phyloP scores from a whole-genome alignment of 2,888 invertebrate genomes.

The Lucinisca nassula region DNA sequence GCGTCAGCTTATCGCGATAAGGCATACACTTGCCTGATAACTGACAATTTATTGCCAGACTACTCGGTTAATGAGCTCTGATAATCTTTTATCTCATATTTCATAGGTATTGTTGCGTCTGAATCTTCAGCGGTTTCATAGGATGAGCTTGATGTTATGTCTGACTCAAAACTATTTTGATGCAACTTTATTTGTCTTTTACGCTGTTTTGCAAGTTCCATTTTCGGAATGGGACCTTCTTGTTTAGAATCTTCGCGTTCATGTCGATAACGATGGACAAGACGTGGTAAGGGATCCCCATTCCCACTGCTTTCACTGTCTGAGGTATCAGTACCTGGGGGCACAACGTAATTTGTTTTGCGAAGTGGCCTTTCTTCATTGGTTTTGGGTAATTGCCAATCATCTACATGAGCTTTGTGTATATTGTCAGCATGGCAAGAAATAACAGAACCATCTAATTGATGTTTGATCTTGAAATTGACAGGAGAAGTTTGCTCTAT shows the following conservation, averaged over 20 bases:
- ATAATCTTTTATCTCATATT: background rate
- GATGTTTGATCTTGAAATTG: background rate
- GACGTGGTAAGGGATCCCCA: background rate
- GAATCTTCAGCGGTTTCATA: background rate
- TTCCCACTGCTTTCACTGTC: background rate
- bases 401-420: background rate
- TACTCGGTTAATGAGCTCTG: background rate
- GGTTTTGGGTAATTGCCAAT: background rate
- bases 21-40: background rate
- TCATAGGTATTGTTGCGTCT: background rate
- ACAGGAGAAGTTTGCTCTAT: background rate
- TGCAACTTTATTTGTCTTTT: background rate
- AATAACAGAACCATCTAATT: background rate
- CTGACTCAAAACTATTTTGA: background rate
- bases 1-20: too few species aligned
- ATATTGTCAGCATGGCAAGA: background rate
- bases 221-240: background rate
- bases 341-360: background rate
- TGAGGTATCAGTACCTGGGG: background rate
- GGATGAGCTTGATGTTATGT: background rate
- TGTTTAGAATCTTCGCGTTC: background rate
- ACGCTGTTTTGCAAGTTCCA: background rate
- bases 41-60: background rate
- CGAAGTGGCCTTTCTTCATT: background rate
- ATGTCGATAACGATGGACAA: background rate